These are phyloP conservation scores for Phylloscopus trochilus DNA, from an alignment of 2,113 vertebrate species.

Conservation along the genomic window DNA sequence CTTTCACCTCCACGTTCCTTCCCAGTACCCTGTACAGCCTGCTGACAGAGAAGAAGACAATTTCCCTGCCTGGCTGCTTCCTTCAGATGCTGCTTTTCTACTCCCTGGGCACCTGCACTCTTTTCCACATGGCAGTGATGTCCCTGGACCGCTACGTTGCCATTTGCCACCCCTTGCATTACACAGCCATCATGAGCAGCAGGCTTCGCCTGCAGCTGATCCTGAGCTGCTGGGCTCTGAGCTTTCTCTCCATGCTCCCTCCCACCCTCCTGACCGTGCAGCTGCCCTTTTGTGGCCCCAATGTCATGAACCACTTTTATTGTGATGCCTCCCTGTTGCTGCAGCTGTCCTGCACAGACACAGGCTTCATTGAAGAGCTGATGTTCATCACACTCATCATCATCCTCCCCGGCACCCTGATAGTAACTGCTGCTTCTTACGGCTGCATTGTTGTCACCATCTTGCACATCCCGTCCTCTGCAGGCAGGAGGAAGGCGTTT, in stretches of 20 bases:
- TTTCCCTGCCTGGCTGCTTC: slow-evolving; percentile 19
- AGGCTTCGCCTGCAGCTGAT: background rate
- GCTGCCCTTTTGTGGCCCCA: slow-evolving; percentile 25
- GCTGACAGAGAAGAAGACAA: background rate
- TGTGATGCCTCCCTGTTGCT: background rate
- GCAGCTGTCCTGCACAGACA: background rate
- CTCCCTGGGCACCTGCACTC: background rate
- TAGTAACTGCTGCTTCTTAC: slow-evolving; percentile 13
- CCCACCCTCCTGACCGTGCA: background rate
- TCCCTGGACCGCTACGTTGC: slow-evolving; percentile 22
- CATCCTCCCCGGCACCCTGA: background rate
- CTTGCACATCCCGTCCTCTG: slow-evolving; percentile 6
- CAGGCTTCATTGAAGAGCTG: background rate
- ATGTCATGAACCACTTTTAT: slow-evolving; percentile 34
- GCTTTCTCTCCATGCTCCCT: background rate
- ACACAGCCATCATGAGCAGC: background rate
- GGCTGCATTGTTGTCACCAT: slow-evolving; percentile 22
- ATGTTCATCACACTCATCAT: background rate
- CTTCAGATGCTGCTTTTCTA: slow-evolving; percentile 30
- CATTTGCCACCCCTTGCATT: slow-evolving; percentile 34
- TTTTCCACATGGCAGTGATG: slow-evolving; percentile 21
- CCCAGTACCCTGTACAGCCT: slow-evolving; percentile 29
- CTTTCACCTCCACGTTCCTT: background rate
- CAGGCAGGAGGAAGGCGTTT: slow-evolving; percentile 33
- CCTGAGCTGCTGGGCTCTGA: background rate